These are phyloP conservation scores for Nycticorax nycticorax DNA, from an alignment of 2,113 vertebrate genomes.

Conservation along the genomic window DNA sequence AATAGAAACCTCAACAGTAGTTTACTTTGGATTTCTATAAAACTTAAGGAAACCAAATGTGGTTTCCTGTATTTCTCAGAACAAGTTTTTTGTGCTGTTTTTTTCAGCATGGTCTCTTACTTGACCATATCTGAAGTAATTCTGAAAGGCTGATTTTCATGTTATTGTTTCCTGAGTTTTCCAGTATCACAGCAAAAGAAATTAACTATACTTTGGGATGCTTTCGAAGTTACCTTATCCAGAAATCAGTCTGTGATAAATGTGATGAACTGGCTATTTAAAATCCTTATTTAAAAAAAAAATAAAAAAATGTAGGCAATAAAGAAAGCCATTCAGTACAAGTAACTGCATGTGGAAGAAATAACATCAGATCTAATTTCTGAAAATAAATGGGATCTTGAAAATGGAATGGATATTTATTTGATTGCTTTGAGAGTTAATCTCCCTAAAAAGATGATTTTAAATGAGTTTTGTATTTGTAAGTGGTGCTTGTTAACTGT, in stretches of 20 bases:
- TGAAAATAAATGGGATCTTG: constrained; percentile 1
- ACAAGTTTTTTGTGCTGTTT: not conserved
- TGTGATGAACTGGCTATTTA: not conserved
- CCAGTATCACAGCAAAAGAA: not conserved
- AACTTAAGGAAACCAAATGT: not conserved
- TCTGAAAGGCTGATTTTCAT: not conserved
- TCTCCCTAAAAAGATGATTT: constrained; percentile 2
- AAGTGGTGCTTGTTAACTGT: not conserved
- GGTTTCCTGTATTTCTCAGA: not conserved
- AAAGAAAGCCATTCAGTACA: not conserved
- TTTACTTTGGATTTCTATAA: constrained; percentile 1
- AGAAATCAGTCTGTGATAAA: not conserved
- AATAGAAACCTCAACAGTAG: not conserved
- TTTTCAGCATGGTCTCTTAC: not conserved
- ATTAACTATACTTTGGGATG: not conserved
- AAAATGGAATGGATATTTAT: not conserved
- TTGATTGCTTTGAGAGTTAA: constrained; percentile 19
- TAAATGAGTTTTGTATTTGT: not conserved
- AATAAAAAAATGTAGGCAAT: not conserved
- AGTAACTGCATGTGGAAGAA: not conserved
- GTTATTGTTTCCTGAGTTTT: not conserved
- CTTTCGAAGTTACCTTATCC: not conserved
- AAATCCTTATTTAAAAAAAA: not conserved
- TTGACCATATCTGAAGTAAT: not conserved
- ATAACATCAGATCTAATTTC: not conserved